Evolutionary conservation across 64 coral and sea anemone genomes (phyloP), one percentile per base, ranked within the genome.

Genomic region (Astreopora myriophthalma): DNA sequence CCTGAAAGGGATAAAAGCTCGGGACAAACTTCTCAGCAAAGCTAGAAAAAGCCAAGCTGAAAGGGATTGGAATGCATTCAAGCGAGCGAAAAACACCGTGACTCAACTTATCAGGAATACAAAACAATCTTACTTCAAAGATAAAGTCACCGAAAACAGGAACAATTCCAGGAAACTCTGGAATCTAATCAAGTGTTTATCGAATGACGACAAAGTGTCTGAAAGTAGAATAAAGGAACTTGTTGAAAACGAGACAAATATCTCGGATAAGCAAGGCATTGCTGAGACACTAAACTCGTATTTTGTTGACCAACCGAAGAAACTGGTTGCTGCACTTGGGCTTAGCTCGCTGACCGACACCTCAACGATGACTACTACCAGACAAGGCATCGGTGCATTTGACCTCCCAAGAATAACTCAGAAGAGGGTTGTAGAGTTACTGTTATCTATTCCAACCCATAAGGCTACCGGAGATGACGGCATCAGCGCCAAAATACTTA

Each of bases 281-380:
- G 90, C 80, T 6, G 80, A 92, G 34, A 85, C 64, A 10, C 36
- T 92, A 27, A 86, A 92, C 6, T 31, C 44, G 22, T 86, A 49
- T 60, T 92, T 92, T 77, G 81, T 92, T 27, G 70, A 92, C 17
- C 81, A 94, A 48, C 85, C 74, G 9, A 71, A 78, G 37, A 87
- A 93, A 5, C 23, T 92, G 51, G 55, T 75, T 72, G 20, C 46
- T 40, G 79, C 38, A 57, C 52, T 84, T 1, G 51, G 31, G 67
- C 29, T 19, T 84, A 57, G 74, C 11, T 33, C 44, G 35, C 25
- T 14, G 17, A 16, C 42, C 5, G 69, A 57, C 20, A 71, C 3
- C 42, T 51, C 86, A 42, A 58, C 86, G 8, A 11, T 30, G 9
- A 68, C 86, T 4, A 68, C 42, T 42, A 38, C 13, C 46, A 65